Conservation (phyloP, 2,888 invertebrate genomes). For the Temnothorax ravouxi region DNA sequence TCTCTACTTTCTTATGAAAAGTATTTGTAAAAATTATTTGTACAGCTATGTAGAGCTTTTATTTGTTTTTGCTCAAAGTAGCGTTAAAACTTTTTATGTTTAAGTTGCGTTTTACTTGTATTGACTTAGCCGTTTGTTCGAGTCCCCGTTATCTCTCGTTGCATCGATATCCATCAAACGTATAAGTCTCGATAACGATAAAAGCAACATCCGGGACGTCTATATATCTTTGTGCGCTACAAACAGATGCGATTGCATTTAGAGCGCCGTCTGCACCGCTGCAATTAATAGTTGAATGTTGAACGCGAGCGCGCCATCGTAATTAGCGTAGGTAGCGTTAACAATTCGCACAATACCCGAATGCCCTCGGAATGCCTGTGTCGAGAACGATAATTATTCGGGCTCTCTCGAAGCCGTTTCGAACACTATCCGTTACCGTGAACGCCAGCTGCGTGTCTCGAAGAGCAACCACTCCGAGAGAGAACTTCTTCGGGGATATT, state of each 20-base stretch:
- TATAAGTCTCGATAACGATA: conserved; percentile 15
- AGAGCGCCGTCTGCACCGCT: conserved; percentile 24
- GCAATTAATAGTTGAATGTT: conserved; percentile 47
- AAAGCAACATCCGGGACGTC: neutral
- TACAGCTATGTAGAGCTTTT: neutral
- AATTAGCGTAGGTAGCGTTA: conserved; percentile 50
- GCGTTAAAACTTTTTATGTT: neutral
- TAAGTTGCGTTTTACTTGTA: neutral
- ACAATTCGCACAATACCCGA: conserved; percentile 48
- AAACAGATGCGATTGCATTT: conserved; percentile 31
- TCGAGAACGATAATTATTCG: conserved; percentile 48
- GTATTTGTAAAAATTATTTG: neutral
- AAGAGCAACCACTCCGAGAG: conserved; percentile 5
- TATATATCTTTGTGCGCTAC: conserved; percentile 2
- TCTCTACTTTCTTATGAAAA: neutral
- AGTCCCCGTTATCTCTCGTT: neutral
- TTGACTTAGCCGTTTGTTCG: neutral
- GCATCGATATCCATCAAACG: neutral
- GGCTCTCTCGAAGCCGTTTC: conserved; percentile 30
- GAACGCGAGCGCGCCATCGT: conserved; percentile 29
- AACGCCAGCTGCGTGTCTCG: conserved; percentile 27
- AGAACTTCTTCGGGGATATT: conserved; percentile 22
- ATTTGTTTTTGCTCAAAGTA: neutral
- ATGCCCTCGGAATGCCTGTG: conserved; percentile 23
- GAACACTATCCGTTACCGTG: conserved; percentile 32